A percentile compares a stretch with the other conserved stretches of the same genome.
Conservation (phyloP, 2,113 vertebrate species). For the Channa maculata region DNA sequence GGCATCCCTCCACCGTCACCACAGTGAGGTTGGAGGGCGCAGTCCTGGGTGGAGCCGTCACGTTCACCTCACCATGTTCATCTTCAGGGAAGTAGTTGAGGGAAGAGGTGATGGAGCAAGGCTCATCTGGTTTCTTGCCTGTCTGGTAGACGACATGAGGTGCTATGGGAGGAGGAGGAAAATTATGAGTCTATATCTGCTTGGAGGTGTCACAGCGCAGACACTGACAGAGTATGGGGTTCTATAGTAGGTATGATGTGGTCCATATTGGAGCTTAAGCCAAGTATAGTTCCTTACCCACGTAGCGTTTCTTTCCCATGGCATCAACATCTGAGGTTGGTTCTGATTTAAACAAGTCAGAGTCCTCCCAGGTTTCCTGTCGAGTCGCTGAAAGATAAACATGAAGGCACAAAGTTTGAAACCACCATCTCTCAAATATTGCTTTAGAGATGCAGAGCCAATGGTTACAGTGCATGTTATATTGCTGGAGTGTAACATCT, state of each 20-base stretch:
- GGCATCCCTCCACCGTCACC: conserved; percentile 95
- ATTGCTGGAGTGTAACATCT: too few species aligned
- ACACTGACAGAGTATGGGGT: too few species aligned
- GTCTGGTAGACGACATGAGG: conserved; percentile 92
- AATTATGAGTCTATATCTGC: too few species aligned
- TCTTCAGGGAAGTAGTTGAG: conserved; percentile 87
- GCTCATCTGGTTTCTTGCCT: conserved; percentile 88
- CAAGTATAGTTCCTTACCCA: conserved; percentile 79
- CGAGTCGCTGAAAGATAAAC: conserved; percentile 20
- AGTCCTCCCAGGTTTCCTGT: conserved; percentile 84
- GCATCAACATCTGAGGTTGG: conserved; percentile 90
- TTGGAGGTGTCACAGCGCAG: too few species aligned
- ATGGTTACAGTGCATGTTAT: too few species aligned
- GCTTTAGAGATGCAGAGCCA: too few species aligned
- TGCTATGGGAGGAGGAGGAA: conserved; percentile 71
- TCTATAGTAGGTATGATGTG: too few species aligned
- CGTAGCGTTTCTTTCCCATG: conserved; percentile 90
- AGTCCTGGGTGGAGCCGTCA: conserved; percentile 86
- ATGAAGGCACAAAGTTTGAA: neutral
- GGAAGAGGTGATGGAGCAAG: conserved; percentile 95
- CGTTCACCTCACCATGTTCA: conserved; percentile 79
- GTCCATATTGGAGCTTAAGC: too few species aligned
- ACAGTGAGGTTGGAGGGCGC: conserved; percentile 94
- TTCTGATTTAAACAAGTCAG: conserved; percentile 88
- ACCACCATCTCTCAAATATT: neutral